Conservation (phyloP, 2,888 invertebrate species). For the Sinhomidia bicolor region DNA sequence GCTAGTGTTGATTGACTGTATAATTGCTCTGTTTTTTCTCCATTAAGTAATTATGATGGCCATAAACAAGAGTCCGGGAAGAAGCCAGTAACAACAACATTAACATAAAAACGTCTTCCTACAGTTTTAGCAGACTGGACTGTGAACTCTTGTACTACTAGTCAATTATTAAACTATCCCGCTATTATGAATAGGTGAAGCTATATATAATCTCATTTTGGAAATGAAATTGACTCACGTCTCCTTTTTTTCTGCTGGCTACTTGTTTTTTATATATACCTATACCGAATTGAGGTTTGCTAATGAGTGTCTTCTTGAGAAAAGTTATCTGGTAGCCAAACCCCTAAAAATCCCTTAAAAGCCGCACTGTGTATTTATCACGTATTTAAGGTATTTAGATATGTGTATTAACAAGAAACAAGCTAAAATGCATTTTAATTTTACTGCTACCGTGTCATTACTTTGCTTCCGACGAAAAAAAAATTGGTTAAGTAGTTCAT, state of each 20-base stretch:
- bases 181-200: no score
- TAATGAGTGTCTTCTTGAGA: no score
- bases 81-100: neutral
- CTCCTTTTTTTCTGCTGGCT: neutral
- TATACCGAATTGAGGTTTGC: no score
- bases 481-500: constrained; percentile 11
- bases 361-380: constrained; percentile 4
- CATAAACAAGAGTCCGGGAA: neutral
- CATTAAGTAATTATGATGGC: constrained; percentile 40
- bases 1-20: constrained; percentile 17
- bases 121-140: no score
- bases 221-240: neutral
- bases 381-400: no score
- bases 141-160: no score
- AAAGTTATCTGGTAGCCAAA: no score
- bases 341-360: constrained; percentile 20
- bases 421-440: neutral
- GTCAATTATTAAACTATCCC: no score
- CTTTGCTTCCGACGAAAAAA: constrained; percentile 26
- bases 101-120: no score
- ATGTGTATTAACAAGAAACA: constrained; percentile 8
- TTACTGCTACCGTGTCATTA: neutral
- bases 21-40: constrained; percentile 44
- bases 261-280: no score
- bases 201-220: no score